Evolutionary conservation across 2,888 invertebrate species (phyloP).

Genomic region (Dynastes grantii): DNA sequence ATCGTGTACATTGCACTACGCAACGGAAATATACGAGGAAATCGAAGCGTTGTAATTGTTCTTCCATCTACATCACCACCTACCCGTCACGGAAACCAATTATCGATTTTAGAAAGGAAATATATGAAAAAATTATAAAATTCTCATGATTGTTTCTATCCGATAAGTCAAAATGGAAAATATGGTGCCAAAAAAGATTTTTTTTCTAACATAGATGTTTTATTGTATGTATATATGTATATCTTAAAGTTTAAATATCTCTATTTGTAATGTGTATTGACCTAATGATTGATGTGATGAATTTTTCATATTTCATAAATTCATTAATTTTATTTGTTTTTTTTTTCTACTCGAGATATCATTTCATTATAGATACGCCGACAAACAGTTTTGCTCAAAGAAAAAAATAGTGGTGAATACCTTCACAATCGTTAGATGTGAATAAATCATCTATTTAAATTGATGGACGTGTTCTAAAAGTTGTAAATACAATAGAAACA

Average conservation of each 20-base stretch:
- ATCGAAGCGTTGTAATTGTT: too few relatives aligned
- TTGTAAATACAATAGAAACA: too few relatives aligned
- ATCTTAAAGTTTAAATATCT: constrained; percentile 22
- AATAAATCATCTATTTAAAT: too few relatives aligned
- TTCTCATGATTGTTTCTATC: not conserved
- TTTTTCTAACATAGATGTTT: constrained; percentile 20
- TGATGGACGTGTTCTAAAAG: too few relatives aligned
- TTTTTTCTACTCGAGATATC: not conserved
- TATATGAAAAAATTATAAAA: not conserved
- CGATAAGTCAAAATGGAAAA: constrained; percentile 6
- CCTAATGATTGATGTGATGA: constrained; percentile 26
- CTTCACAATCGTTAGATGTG: too few relatives aligned
- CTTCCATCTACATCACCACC: too few relatives aligned
- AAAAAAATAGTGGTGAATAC: too few relatives aligned
- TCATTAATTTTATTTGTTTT: constrained; percentile 13
- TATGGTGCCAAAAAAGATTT: constrained; percentile 27
- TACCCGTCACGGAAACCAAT: not conserved
- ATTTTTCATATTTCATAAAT: not conserved
- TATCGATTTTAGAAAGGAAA: constrained; percentile 9
- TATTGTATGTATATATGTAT: constrained; percentile 20
- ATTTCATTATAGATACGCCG: not conserved
- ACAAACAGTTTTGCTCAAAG: too few relatives aligned
- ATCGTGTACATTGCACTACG: too few relatives aligned
- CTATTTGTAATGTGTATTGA: constrained; percentile 33
- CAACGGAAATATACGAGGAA: too few relatives aligned